Evolutionary conservation across 2,797 vertebrate genomes (phyloP).

Genomic region (Hybognathus amarus): DNA sequence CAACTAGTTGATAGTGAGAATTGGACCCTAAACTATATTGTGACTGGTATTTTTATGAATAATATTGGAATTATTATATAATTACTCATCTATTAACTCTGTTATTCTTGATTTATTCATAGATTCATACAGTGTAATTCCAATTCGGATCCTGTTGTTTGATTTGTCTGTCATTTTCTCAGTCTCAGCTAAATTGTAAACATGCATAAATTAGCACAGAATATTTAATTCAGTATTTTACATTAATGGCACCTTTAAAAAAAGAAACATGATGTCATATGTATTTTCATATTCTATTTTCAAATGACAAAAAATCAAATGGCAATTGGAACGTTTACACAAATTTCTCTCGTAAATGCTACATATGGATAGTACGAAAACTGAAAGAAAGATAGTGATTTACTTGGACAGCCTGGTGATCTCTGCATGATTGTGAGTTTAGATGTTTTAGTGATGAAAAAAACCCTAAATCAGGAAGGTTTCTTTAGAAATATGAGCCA

Average conservation of each 20-base stretch:
- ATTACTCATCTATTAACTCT: too few relatives aligned
- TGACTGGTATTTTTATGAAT: too few relatives aligned
- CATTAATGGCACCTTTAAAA: neutral
- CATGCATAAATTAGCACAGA: neutral
- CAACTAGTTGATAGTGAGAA: too few relatives aligned
- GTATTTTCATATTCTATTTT: neutral
- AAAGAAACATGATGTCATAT: neutral
- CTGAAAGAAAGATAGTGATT: neutral
- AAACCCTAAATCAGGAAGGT: neutral
- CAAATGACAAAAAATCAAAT: neutral
- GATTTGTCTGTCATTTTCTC: neutral
- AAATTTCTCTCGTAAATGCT: neutral
- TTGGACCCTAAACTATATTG: too few relatives aligned
- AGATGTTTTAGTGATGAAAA: neutral
- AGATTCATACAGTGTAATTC: neutral
- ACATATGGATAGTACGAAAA: neutral
- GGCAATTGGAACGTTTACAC: neutral
- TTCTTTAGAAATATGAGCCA: neutral
- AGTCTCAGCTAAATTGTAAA: neutral
- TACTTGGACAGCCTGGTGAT: neutral
- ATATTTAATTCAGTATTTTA: neutral
- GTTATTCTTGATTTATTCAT: neutral
- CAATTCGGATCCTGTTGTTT: neutral
- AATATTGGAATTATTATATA: too few relatives aligned
- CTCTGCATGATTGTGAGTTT: constrained; percentile 60